Conservation (phyloP, 2,113 vertebrate genomes). For the Machaerirhynchus nigripectus region DNA sequence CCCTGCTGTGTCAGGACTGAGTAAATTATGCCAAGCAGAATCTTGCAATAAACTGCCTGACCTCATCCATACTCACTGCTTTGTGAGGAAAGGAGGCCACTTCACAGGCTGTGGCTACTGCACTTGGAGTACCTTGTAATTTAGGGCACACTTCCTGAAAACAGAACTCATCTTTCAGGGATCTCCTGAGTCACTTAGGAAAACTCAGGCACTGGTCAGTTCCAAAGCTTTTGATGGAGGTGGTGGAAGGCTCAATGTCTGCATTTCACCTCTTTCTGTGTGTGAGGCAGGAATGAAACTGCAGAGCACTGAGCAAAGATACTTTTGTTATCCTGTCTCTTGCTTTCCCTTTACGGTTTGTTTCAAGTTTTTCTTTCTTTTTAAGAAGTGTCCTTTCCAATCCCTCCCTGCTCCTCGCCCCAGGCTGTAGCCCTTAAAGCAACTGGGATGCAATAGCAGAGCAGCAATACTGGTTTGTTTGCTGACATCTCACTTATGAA, state of each 20-base stretch:
- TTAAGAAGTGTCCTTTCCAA: not conserved
- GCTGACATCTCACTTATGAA: not conserved
- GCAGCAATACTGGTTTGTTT: not conserved
- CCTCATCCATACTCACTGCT: not conserved
- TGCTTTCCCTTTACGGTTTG: not conserved
- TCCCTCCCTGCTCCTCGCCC: not conserved
- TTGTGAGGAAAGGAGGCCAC: not conserved
- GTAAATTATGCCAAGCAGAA: not conserved
- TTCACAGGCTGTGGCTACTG: not conserved
- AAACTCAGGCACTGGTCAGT: not conserved
- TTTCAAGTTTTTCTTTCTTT: not conserved
- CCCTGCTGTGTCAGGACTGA: not conserved
- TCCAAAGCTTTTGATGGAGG: not conserved
- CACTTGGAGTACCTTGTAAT: not conserved
- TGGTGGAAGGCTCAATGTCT: not conserved
- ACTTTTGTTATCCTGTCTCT: not conserved
- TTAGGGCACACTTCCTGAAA: not conserved
- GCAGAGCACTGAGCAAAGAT: not conserved
- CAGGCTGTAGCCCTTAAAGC: not conserved
- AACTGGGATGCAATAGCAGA: not conserved
- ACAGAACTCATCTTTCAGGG: not conserved
- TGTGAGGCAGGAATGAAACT: not conserved
- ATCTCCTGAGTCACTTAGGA: not conserved
- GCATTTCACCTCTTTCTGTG: not conserved
- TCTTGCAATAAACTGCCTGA: not conserved